Conservation (phyloP, 2,797 vertebrate genomes). For the Acipenser transmontanus region DNA sequence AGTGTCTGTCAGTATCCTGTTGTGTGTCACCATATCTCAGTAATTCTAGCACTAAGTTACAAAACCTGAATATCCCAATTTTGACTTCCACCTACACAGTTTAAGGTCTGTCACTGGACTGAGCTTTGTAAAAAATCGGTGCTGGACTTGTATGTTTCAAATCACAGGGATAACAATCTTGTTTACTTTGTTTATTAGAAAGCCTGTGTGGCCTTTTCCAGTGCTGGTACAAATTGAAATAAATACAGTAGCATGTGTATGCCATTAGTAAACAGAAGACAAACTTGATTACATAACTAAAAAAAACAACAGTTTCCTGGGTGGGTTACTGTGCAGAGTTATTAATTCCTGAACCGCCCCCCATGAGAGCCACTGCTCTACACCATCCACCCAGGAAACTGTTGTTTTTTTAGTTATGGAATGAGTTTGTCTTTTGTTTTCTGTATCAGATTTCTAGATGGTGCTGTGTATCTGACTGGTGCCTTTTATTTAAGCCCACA, state of each 20-base stretch:
- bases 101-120: conserved; percentile 26
- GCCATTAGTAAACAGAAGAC: background rate
- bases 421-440: too few species aligned
- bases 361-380: background rate
- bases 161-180: background rate
- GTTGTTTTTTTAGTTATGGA: too few species aligned
- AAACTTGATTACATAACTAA: too few species aligned
- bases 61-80: conserved; percentile 30
- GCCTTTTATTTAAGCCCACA: background rate
- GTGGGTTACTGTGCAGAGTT: too few species aligned
- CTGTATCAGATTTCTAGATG: too few species aligned
- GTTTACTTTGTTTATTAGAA: background rate
- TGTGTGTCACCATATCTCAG: conserved; percentile 35
- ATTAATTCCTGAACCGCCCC: too few species aligned
- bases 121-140: conserved; percentile 29
- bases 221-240: background rate
- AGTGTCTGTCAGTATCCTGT: conserved; percentile 38
- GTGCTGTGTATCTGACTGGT: too few species aligned
- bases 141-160: background rate
- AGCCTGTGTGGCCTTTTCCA: background rate
- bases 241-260: conserved; percentile 24
- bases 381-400: too few species aligned
- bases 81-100: conserved; percentile 26
- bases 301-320: too few species aligned
- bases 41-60: conserved; percentile 35